Evolutionary conservation across 2,888 invertebrate species (phyloP), one percentile per base, ranked within the genome.

Genomic region (Stramonita haemastoma): DNA sequence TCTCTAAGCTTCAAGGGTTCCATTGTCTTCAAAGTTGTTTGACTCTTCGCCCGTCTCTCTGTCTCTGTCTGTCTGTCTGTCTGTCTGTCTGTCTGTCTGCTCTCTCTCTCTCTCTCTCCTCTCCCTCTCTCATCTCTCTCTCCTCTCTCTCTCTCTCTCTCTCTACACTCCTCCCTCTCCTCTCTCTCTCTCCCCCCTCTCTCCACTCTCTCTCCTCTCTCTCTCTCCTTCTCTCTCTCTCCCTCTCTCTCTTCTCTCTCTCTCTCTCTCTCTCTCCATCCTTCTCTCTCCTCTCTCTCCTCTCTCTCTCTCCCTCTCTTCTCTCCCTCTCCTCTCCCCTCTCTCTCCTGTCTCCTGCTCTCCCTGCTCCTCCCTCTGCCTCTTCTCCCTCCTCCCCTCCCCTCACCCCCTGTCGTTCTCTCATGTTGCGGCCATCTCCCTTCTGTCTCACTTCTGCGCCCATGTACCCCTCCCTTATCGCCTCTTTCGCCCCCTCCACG

Each of bases 381-480:
- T 22, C 26, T 2, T 73, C n/a, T 34, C 79, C 13, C 73, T n/a
- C 26, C 73, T n/a, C 73, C n/a, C 73, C 13, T 1, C 13, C 17
- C 13, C n/a, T n/a, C 26, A 6, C 73, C n/a, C 73, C 73, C n/a
- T n/a, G 8, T 13, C 73, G n/a, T n/a, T 60, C 60, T 22, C 60
- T 2, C 60, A 34, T 32, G 79, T 83, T 46, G 46, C 46, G 83
- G 46, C 46, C 83, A 29, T 57, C 85, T 85, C 29, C 29, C 29
- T 87, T 36, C 36, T 87, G 73, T 73, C 87, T 73, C 70, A 70
- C 70, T 70, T 36, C n/a, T 87, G 66, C 66, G 66, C 70, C 34
- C 87, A 87, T 87, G 70, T 70, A 73, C 87, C 26, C 26, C 66
- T 70, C n/a, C 73, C 26, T 70, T 57, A 87, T 87, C 46, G 46